Conservation (phyloP, 1,140 invertebrate species). For the Drosophila orena region DNA sequence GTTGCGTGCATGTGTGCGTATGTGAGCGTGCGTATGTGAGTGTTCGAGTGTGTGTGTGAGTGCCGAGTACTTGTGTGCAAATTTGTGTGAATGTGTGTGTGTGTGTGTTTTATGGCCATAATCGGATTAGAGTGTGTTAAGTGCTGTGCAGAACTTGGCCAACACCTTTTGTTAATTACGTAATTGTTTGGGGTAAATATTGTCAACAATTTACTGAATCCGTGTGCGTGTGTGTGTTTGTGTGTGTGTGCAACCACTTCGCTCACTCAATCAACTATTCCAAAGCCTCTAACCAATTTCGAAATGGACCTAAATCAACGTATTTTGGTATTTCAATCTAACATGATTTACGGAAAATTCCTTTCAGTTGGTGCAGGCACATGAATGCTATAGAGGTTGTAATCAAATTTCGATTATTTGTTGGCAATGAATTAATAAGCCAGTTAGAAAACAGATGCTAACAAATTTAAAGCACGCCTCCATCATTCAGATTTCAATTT, state of each 20-base stretch:
- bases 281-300: slow-evolving; percentile 9
- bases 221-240: slow-evolving; percentile 8
- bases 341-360: not conserved
- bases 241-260: slow-evolving; percentile 25
- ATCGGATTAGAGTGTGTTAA: slow-evolving; percentile 64
- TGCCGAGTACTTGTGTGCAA: slow-evolving; percentile 32
- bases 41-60: slow-evolving; percentile 5
- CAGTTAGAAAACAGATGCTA: too few relatives aligned
- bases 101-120: slow-evolving; percentile 62
- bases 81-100: not conserved
- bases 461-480: too few relatives aligned
- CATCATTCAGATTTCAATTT: not conserved
- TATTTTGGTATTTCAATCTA: slow-evolving; percentile 18
- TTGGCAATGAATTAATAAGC: not conserved
- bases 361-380: not conserved
- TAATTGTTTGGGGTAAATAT: slow-evolving; percentile 67
- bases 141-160: slow-evolving; percentile 58
- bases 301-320: slow-evolving; percentile 9
- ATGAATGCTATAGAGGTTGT: not conserved
- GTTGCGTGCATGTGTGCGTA: slow-evolving; percentile 32
- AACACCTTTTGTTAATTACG: slow-evolving; percentile 78
- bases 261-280: slow-evolving; percentile 27
- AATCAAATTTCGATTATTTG: not conserved
- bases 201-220: slow-evolving; percentile 39
- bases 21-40: not conserved